Evolutionary conservation across 2,797 vertebrate species (phyloP), one percentile per base, ranked within the genome.

Genomic region (Tragopan temminckii): DNA sequence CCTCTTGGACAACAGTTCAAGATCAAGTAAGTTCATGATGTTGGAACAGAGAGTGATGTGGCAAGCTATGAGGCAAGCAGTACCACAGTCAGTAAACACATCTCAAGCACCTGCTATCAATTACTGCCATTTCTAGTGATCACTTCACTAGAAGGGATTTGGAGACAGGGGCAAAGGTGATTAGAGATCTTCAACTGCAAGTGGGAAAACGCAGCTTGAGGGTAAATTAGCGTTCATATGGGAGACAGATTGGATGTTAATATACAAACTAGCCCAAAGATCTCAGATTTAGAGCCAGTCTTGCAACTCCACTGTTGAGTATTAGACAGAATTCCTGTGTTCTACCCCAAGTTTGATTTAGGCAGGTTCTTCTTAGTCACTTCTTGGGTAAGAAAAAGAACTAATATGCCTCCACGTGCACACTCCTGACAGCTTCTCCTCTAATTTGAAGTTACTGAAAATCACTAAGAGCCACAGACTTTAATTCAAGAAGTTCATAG

Each of bases 11-110:
- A 43, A 59, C 48, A 16, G 2, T 91, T 91, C 52, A 70, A 78
- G 64, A 94, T 86, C 85, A 84, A 20, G 0, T 64, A 70, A 88
- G 63, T 94, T 94, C 90, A 68, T 67, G 67, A 46, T 93, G 77
- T 19, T 93, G 82, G 78, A 81, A 74, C 48, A 67, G 38, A 63
- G 70, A 81, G 79, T 42, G 69, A 63, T 67, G 69, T 5, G 57
- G 62, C 53, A 82, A 85, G 64, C 77, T 42, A 43, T 0, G 61
- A 93, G 33, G 55, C n/a, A 72, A 80, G 38, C 7, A 18, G n/a
- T 96, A 57, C 50, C 63, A 59, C 57, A 62, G 88, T 68, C 43
- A 61, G 57, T 84, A 80, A 89, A 85, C 50, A 57, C 11, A 1
- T 83, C 38, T 58, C 42, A 53, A 80, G 36, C 27, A 50, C 80